Evolutionary conservation across 2,888 invertebrate species (phyloP), one percentile per base, ranked within the genome.

Genomic region (Pristionchus entomophagus): DNA sequence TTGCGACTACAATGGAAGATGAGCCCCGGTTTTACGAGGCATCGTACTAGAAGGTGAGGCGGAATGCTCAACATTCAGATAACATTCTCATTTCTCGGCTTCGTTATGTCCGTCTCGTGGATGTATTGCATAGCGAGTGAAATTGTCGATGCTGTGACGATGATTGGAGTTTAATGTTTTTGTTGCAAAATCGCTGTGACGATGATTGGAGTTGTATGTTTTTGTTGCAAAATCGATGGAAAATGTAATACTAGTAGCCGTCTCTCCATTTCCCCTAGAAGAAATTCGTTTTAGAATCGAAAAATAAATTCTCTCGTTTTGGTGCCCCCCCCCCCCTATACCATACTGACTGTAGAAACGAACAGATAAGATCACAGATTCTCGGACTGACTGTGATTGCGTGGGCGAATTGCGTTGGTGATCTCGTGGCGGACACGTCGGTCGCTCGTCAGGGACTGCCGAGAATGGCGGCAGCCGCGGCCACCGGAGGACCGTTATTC

Each of bases 401-500:
- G 0, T 96, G 95, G 96, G 96, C 95, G 22, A 95, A 96, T 93
- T 95, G 95, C 89, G 93, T 96, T 35, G 95, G 95, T 87, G 95
- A 95, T 94, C 93, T 95, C 78, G 95, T 96, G 87, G 94, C 96
- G 0, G 95, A 96, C 91, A 92, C 95, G 0, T 93, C 95, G 10
- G 94, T 96, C 90, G 95, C 96, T 1, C 93, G 94, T 80, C 95
- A 95, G 89, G 96, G 96, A 2, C 95, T 95, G 91, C 95, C 95
- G 0, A 94, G 95, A 86, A 96, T 96, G 95, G 96, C 95, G 0
- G 95, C 95, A 90, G 95, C 96, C 0, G 96, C 96, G 0, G 96
- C 96, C 87, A 95, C 95, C 92, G 96, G 96, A n/a, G 96, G 96
- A 10, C 96, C 96, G n/a, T n/a, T n/a, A n/a, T n/a, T n/a, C n/a